phyloP scores from a whole-genome alignment of 2,113 vertebrate species.

The Salvelinus sp. region DNA sequence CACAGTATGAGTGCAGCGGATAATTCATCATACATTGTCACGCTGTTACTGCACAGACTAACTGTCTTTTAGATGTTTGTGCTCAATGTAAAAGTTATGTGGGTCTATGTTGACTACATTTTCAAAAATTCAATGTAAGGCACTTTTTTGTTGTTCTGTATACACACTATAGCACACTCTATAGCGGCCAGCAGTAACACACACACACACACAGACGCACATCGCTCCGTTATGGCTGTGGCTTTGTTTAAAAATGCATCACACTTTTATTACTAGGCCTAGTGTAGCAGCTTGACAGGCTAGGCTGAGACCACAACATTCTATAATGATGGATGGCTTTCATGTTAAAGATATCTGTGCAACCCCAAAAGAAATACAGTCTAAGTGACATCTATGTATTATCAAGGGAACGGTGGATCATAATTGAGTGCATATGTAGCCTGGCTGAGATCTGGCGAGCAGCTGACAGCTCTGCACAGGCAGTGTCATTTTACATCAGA shows the following conservation, averaged over 20 bases:
- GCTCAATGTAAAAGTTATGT: no score
- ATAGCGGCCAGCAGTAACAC: neutral
- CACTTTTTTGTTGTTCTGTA: no score
- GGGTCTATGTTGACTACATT: no score
- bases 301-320: constrained; percentile 47
- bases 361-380: constrained; percentile 58
- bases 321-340: constrained; percentile 57
- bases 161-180: no score
- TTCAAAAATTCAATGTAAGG: no score
- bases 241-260: constrained; percentile 29
- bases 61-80: neutral
- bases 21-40: constrained; percentile 21
- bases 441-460: constrained; percentile 49
- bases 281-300: constrained; percentile 45
- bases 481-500: constrained; percentile 2
- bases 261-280: constrained; percentile 32
- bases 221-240: neutral
- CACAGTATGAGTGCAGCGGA: constrained; percentile 5
- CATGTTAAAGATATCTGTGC: constrained; percentile 55
- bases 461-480: constrained; percentile 47
- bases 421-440: constrained; percentile 65
- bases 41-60: no score
- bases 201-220: neutral
- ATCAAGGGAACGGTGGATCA: constrained; percentile 49
- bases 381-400: constrained; percentile 55